These are phyloP conservation scores for Platycnemis pennipes DNA, from an alignment of 2,888 invertebrate genomes.

Conservation along the genomic window DNA sequence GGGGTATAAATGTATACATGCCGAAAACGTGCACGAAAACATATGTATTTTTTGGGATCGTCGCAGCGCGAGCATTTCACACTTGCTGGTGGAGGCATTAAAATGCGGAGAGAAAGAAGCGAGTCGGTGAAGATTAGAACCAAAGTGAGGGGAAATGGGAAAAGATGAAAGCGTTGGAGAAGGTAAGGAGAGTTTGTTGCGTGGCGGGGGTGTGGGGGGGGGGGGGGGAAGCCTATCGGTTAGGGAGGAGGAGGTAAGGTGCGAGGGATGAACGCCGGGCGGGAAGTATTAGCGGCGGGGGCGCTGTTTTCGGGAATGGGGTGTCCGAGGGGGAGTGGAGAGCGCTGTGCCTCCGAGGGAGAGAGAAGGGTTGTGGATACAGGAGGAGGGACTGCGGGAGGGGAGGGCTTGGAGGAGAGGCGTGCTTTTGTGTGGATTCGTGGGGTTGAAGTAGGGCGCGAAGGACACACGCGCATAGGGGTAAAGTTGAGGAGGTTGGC, in stretches of 20 bases:
- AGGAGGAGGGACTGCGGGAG: background rate
- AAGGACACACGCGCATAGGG: conserved; percentile 2
- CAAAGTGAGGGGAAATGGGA: background rate
- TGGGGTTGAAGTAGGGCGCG: background rate
- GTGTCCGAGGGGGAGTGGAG: background rate
- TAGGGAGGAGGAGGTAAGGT: background rate
- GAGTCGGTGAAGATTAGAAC: background rate
- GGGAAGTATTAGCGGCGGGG: background rate
- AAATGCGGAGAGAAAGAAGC: background rate
- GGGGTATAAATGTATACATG: too few species aligned
- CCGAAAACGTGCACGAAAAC: too few species aligned
- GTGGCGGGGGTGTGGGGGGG: background rate
- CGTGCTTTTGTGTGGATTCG: background rate
- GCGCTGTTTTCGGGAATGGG: background rate
- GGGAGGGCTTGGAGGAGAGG: background rate
- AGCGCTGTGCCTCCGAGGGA: background rate
- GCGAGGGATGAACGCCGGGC: background rate
- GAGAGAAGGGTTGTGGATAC: background rate
- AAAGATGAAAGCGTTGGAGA: background rate
- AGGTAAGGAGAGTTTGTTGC: background rate
- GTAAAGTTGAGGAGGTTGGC: background rate
- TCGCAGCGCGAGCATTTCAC: background rate
- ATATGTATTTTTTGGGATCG: background rate
- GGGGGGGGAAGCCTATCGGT: background rate
- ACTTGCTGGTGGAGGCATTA: background rate